phyloP scores from a whole-genome alignment of 1,140 invertebrate species.

The Lucilia sericata region DNA sequence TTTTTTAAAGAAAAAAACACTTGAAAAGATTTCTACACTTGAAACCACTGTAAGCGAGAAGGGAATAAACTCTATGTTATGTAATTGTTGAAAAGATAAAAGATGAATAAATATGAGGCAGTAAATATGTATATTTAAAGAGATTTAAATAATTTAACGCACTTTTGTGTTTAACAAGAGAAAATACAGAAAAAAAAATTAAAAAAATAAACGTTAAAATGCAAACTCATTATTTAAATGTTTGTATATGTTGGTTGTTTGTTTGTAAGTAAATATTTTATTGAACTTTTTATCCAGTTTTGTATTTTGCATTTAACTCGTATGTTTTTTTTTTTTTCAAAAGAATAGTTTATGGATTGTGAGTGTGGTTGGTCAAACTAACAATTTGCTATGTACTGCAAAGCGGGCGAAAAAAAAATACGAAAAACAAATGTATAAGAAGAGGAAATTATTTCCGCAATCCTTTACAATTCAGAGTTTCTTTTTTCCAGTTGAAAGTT shows the following conservation, averaged over 20 bases:
- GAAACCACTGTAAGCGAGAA: background rate
- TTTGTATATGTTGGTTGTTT: too few relatives aligned
- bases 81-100: background rate
- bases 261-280: background rate
- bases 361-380: constrained; percentile 13
- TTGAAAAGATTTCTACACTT: constrained; percentile 20
- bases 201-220: background rate
- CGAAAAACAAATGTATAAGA: background rate
- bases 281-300: background rate
- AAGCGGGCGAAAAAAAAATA: background rate
- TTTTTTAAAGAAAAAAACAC: constrained; percentile 2
- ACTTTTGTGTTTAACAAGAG: background rate
- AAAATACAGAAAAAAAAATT: background rate
- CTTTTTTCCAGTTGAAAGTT: constrained; percentile 20
- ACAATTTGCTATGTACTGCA: background rate
- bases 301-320: background rate
- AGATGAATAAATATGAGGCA: background rate
- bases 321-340: background rate
- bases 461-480: constrained; percentile 9
- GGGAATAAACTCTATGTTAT: background rate
- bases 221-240: background rate
- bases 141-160: constrained; percentile 15
- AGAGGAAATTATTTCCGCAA: constrained; percentile 26
- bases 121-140: background rate
- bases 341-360: constrained; percentile 24